phyloP scores from a whole-genome alignment of 2,888 invertebrate species.

The Dynastes tityus region DNA sequence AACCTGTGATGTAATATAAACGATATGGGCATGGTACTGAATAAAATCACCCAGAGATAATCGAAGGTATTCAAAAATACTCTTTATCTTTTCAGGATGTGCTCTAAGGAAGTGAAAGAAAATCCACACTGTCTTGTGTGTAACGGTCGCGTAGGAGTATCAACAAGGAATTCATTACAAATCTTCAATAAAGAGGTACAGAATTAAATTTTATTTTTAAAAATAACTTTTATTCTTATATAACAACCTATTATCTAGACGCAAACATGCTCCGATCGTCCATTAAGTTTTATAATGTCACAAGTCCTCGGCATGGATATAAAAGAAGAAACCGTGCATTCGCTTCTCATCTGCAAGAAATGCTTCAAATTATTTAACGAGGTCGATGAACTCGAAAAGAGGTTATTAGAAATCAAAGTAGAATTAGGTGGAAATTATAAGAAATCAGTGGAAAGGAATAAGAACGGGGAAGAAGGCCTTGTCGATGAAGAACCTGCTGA shows the following conservation, averaged over 20 bases:
- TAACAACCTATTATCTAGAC: constrained; percentile 56
- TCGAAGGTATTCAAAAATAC: constrained; percentile 18
- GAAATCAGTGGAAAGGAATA: constrained; percentile 55
- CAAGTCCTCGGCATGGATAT: constrained; percentile 72
- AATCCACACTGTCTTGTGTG: constrained; percentile 76
- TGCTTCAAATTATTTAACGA: constrained; percentile 78
- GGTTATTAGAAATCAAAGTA: constrained; percentile 71
- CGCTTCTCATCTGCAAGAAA: constrained; percentile 78
- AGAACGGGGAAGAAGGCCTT: constrained; percentile 54
- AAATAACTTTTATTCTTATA: not conserved
- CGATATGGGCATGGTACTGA: constrained; percentile 41
- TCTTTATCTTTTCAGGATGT: constrained; percentile 62
- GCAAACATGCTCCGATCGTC: constrained; percentile 62
- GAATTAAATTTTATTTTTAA: too few relatives aligned
- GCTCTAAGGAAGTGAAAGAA: constrained; percentile 58
- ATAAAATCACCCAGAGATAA: not conserved
- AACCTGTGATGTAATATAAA: constrained; percentile 40
- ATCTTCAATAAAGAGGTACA: constrained; percentile 71
- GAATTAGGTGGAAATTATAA: constrained; percentile 73
- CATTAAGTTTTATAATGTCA: constrained; percentile 68
- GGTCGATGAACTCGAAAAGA: constrained; percentile 74
- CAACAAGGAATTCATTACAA: constrained; percentile 72
- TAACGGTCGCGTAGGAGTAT: constrained; percentile 73
- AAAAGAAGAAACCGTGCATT: constrained; percentile 72
- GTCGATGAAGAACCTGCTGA: constrained; percentile 55